Percentiles rank a stretch among this genome's conserved stretches.
phyloP scores from a whole-genome alignment of 2,113 vertebrate genomes.

The Nymphicus hollandicus region DNA sequence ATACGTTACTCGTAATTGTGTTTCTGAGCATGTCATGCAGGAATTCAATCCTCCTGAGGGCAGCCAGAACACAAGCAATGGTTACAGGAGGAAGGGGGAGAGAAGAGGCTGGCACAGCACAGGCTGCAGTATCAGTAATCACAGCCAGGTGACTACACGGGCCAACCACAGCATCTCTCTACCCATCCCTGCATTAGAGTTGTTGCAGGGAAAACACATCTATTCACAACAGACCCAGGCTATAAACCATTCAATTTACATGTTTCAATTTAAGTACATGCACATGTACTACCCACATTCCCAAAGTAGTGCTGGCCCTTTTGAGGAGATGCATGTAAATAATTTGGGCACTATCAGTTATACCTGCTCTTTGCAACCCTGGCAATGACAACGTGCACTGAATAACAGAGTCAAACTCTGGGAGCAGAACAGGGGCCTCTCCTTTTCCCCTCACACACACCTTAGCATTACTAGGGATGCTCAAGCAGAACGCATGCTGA shows the following conservation, averaged over 20 bases:
- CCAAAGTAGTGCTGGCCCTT: fast-evolving
- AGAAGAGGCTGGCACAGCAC: background rate
- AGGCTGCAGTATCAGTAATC: background rate
- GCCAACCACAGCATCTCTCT: background rate
- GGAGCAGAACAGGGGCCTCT: background rate
- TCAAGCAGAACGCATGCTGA: background rate
- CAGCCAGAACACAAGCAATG: background rate
- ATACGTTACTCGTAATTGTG: background rate
- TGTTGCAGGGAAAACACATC: background rate
- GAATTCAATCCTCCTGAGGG: background rate
- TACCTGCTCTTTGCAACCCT: background rate
- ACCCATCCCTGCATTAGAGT: fast-evolving
- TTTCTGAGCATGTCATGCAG: background rate
- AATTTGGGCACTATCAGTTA: background rate
- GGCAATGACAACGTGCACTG: fast-evolving
- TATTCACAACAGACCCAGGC: fast-evolving
- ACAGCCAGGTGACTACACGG: background rate
- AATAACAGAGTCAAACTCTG: background rate
- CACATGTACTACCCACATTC: background rate
- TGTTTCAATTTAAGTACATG: fast-evolving
- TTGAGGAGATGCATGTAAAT: fast-evolving
- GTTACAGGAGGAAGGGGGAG: background rate
- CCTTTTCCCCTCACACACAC: background rate
- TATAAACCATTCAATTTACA: background rate
- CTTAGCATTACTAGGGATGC: background rate